A percentile compares a stretch with the other conserved stretches of the same genome.
These are phyloP conservation scores for Poeciliopsis turrubarensis DNA, from an alignment of 2,113 vertebrate species.

Conservation along the genomic window DNA sequence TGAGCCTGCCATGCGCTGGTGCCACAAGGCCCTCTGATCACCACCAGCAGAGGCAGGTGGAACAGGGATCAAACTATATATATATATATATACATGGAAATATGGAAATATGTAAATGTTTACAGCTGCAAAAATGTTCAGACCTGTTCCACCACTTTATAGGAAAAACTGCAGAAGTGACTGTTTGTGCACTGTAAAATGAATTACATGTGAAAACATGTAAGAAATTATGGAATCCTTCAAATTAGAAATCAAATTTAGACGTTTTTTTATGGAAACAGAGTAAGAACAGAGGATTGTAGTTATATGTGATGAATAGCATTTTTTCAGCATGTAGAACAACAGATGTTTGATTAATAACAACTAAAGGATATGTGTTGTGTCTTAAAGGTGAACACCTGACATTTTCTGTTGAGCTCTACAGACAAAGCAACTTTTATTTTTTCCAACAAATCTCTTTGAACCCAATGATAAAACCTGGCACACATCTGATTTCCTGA, in stretches of 20 bases:
- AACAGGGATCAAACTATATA: too few species aligned
- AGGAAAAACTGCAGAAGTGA: too few species aligned
- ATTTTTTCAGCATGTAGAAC: not conserved
- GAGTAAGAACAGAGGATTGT: not conserved
- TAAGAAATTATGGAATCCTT: not conserved
- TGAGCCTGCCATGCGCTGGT: too few species aligned
- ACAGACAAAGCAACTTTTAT: slow-evolving; percentile 18
- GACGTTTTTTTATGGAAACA: not conserved
- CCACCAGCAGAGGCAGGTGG: too few species aligned
- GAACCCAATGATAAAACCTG: slow-evolving; percentile 53
- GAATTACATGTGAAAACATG: not conserved
- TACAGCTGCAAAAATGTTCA: too few species aligned
- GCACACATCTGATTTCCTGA: slow-evolving; percentile 44
- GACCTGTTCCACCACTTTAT: too few species aligned
- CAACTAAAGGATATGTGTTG: slow-evolving; percentile 5
- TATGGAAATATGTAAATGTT: too few species aligned
- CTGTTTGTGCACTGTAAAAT: too few species aligned
- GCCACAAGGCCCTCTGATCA: too few species aligned
- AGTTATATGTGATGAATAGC: not conserved
- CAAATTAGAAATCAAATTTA: not conserved
- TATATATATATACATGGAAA: not conserved
- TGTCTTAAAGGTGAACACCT: slow-evolving; percentile 24
- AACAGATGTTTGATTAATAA: not conserved
- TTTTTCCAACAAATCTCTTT: slow-evolving; percentile 55
- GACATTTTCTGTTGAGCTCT: slow-evolving; percentile 12